Conservation (phyloP, 2,888 invertebrate genomes). For the Adela reaumurella region DNA sequence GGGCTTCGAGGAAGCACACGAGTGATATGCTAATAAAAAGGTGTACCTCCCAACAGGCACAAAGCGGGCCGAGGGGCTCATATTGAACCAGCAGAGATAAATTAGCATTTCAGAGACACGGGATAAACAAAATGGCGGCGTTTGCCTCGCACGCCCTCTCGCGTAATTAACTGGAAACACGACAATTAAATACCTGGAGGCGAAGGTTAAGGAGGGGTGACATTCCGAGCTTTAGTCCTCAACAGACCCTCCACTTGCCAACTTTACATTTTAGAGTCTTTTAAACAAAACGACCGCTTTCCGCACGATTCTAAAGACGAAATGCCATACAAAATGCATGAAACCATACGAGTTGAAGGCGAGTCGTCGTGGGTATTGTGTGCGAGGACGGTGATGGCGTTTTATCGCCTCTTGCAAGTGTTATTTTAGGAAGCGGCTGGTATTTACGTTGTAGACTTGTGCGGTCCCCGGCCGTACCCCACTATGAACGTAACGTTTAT, state of each 20-base stretch:
- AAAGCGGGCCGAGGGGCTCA: constrained; percentile 32
- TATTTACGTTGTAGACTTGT: too few relatives aligned
- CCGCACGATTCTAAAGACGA: too few relatives aligned
- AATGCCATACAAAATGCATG: neutral
- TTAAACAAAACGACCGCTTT: neutral
- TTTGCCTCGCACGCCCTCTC: constrained; percentile 13
- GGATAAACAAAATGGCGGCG: constrained; percentile 31
- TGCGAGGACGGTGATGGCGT: too few relatives aligned
- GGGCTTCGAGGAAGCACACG: neutral
- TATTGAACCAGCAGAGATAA: constrained; percentile 41
- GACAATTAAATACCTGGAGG: constrained; percentile 35
- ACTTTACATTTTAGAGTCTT: neutral
- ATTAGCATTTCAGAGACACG: constrained; percentile 51
- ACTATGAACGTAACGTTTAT: too few relatives aligned
- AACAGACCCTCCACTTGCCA: too few relatives aligned
- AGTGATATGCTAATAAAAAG: neutral
- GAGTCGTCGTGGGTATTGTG: too few relatives aligned
- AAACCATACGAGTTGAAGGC: neutral
- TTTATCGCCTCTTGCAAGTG: too few relatives aligned
- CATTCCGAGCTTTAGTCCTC: neutral
- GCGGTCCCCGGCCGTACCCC: too few relatives aligned
- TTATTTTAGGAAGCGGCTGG: too few relatives aligned
- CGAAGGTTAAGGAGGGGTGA: neutral
- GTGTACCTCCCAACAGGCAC: neutral
- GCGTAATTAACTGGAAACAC: constrained; percentile 46